These are phyloP conservation scores for Hucho hucho DNA, from an alignment of 2,113 vertebrate genomes.

Conservation along the genomic window DNA sequence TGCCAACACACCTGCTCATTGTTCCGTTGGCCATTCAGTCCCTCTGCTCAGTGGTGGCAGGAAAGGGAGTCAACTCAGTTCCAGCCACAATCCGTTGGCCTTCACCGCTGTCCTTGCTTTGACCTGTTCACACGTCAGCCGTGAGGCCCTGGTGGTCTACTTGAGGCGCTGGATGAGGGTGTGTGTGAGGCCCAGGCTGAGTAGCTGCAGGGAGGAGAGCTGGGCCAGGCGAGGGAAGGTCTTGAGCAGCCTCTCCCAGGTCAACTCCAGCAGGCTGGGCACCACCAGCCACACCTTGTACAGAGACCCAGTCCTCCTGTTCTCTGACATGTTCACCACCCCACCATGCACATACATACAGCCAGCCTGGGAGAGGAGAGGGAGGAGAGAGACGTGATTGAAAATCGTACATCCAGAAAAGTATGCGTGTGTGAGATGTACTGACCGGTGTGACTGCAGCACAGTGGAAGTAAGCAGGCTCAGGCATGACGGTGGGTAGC, in stretches of 20 bases:
- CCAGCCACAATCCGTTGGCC: neutral
- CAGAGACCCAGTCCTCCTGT: constrained; percentile 91
- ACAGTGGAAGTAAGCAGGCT: constrained; percentile 96
- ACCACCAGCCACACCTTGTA: constrained; percentile 98
- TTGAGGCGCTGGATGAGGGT: constrained; percentile 90
- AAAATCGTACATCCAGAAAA: neutral
- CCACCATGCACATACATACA: constrained; percentile 98
- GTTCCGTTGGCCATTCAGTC: neutral
- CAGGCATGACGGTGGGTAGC: constrained; percentile 90
- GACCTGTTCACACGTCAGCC: neutral
- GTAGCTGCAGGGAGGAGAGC: constrained; percentile 85
- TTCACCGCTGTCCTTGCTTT: neutral
- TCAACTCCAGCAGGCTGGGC: constrained; percentile 94
- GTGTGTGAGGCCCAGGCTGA: constrained; percentile 93
- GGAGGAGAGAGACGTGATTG: neutral
- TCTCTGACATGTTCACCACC: constrained; percentile 93
- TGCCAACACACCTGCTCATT: neutral
- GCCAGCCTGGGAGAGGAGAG: constrained; percentile 78
- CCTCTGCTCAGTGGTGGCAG: neutral
- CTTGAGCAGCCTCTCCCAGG: constrained; percentile 91
- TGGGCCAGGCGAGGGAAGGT: constrained; percentile 84
- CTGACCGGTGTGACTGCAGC: constrained; percentile 86
- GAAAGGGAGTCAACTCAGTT: neutral
- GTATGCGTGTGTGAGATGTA: neutral
- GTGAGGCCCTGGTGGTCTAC: constrained; percentile 59